Evolutionary conservation across 1,140 invertebrate genomes (phyloP).

Genomic region (Yoshiicerus persimilis): DNA sequence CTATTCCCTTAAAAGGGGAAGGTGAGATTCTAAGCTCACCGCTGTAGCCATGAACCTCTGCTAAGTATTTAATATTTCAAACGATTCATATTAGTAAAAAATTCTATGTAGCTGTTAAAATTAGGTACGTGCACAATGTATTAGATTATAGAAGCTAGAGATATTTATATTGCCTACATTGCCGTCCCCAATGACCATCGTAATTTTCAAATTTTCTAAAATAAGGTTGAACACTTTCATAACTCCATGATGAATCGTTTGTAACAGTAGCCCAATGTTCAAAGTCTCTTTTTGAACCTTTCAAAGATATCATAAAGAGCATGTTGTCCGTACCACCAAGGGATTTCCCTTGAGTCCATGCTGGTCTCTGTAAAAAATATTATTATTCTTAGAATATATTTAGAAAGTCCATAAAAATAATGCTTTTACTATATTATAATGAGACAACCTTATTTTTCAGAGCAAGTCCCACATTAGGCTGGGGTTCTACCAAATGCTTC

Average conservation of each 20-base stretch:
- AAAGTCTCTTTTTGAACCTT: conserved; percentile 25
- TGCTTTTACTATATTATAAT: neutral
- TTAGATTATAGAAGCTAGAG: too few relatives aligned
- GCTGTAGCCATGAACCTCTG: conserved; percentile 13
- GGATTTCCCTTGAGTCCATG: neutral
- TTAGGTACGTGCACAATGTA: too few relatives aligned
- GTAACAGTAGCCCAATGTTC: conserved; percentile 24
- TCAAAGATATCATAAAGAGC: neutral
- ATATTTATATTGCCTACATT: neutral
- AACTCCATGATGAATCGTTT: conserved; percentile 26
- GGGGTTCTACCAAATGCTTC: neutral
- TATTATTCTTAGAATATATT: neutral
- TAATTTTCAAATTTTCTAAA: conserved; percentile 28
- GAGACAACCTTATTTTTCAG: neutral
- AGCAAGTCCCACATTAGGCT: neutral
- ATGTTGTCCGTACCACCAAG: neutral
- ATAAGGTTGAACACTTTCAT: neutral
- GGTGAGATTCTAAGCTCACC: conserved; percentile 9
- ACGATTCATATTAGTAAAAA: too few relatives aligned
- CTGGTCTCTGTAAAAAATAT: neutral
- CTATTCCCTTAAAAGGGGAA: neutral
- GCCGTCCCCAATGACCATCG: neutral
- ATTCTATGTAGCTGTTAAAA: too few relatives aligned
- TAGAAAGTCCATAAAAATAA: too few relatives aligned
- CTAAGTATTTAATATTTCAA: neutral